Evolutionary conservation across 2,888 invertebrate species (phyloP).

Genomic region (Strigamia maritima): DNA sequence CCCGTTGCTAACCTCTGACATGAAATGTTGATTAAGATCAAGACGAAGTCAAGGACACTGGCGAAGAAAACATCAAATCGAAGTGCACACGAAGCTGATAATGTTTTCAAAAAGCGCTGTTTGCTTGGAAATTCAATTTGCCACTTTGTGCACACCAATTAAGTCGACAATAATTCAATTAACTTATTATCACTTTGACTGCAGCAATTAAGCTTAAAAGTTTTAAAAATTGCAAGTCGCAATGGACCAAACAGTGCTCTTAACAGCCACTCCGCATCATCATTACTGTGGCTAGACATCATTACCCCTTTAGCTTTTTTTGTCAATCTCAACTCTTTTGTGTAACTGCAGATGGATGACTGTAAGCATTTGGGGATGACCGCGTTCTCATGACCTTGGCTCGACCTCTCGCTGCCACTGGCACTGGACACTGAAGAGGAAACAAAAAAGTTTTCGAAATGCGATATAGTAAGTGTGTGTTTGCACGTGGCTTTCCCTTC

Average conservation of each 20-base stretch:
- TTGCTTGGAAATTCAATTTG: constrained; percentile 22
- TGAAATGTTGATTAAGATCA: not conserved
- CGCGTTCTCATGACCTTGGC: constrained; percentile 32
- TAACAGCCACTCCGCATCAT: not conserved
- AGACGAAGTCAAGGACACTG: constrained; percentile 1
- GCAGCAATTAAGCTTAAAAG: constrained; percentile 12
- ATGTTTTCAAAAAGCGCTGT: constrained; percentile 4
- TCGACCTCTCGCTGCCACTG: constrained; percentile 3
- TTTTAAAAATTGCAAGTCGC: not conserved
- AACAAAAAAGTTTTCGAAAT: constrained; percentile 5
- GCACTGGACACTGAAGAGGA: constrained; percentile 12
- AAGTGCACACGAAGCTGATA: not conserved
- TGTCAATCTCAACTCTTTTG: not conserved
- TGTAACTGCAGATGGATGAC: constrained; percentile 30
- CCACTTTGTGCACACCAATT: constrained; percentile 13
- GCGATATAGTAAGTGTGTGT: constrained; percentile 2
- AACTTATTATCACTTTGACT: constrained; percentile 6
- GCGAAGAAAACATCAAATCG: not conserved
- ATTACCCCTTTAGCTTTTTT: constrained; percentile 21
- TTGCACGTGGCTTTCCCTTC: not conserved
- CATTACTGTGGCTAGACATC: constrained; percentile 7
- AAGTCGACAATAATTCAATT: constrained; percentile 15
- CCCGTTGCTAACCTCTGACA: constrained; percentile 14
- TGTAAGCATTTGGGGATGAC: constrained; percentile 24
- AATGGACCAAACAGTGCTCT: not conserved